A percentile compares a stretch with the other conserved stretches of the same genome.
Evolutionary conservation across 2,888 invertebrate species (phyloP).

Genomic region (Leptopilina syphax): DNA sequence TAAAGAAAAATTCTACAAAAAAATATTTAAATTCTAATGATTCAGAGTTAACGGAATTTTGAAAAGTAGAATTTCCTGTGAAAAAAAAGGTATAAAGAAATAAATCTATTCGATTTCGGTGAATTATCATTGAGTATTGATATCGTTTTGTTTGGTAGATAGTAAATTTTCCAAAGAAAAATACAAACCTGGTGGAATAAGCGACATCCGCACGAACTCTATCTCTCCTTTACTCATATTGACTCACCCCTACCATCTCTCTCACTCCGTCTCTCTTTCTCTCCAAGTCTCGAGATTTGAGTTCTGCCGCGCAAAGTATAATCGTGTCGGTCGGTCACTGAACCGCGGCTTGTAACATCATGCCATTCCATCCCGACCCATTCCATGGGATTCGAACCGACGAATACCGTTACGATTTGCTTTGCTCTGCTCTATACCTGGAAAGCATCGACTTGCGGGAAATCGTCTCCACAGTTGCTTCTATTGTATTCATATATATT

Average conservation of each 20-base stretch:
- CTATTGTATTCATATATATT: slow-evolving; percentile 26
- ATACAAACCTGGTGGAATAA: slow-evolving; percentile 13
- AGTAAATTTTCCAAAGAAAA: slow-evolving; percentile 4
- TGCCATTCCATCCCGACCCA: slow-evolving; percentile 65
- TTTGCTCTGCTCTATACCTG: slow-evolving; percentile 66
- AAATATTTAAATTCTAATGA: no score
- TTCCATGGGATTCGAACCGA: slow-evolving; percentile 56
- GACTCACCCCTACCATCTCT: slow-evolving; percentile 23
- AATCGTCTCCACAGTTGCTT: slow-evolving; percentile 22
- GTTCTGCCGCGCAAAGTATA: slow-evolving; percentile 41
- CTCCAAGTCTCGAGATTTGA: slow-evolving; percentile 49
- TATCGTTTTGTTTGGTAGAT: slow-evolving; percentile 1
- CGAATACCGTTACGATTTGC: slow-evolving; percentile 69
- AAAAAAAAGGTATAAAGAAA: no score
- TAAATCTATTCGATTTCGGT: background rate
- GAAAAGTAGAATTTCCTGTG: no score
- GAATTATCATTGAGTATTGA: background rate
- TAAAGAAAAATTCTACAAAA: no score
- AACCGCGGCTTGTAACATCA: slow-evolving; percentile 68
- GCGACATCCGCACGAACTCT: slow-evolving; percentile 42
- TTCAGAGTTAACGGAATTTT: no score
- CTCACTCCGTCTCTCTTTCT: slow-evolving; percentile 50
- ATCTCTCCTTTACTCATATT: slow-evolving; percentile 38
- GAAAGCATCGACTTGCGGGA: slow-evolving; percentile 56
- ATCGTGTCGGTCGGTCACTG: slow-evolving; percentile 70